Conservation (phyloP, 2,888 invertebrate species). For the Griposia aprilina region DNA sequence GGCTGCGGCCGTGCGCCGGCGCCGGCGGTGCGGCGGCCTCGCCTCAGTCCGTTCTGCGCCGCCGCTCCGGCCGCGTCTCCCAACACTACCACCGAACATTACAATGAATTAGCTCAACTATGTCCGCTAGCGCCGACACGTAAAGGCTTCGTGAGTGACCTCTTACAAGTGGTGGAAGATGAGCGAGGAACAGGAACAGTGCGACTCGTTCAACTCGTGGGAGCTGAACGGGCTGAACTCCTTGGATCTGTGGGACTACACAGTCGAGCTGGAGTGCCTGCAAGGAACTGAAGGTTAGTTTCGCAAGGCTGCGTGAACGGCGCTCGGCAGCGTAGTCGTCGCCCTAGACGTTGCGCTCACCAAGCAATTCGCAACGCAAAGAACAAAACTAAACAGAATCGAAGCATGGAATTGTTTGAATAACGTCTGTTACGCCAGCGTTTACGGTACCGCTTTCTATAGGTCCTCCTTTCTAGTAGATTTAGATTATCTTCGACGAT, state of each 20-base stretch:
- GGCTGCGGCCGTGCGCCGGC: slow-evolving; percentile 68
- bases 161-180: slow-evolving; percentile 78
- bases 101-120: slow-evolving; percentile 75
- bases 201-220: slow-evolving; percentile 88
- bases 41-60: slow-evolving; percentile 68
- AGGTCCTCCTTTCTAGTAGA: slow-evolving; percentile 57
- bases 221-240: slow-evolving; percentile 92
- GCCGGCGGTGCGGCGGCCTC: slow-evolving; percentile 79
- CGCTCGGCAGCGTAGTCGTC: slow-evolving; percentile 56
- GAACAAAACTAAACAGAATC: slow-evolving; percentile 73
- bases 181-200: slow-evolving; percentile 87
- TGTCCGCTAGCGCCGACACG: slow-evolving; percentile 76
- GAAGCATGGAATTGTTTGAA: slow-evolving; percentile 78
- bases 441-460: slow-evolving; percentile 70
- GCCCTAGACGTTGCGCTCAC: slow-evolving; percentile 63
- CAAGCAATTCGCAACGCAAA: slow-evolving; percentile 75
- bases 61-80: slow-evolving; percentile 66
- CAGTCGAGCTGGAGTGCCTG: slow-evolving; percentile 95
- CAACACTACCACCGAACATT: slow-evolving; percentile 58
- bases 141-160: slow-evolving; percentile 77
- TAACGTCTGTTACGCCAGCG: slow-evolving; percentile 69
- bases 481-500: slow-evolving; percentile 60
- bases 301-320: slow-evolving; percentile 84
- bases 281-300: slow-evolving; percentile 94
- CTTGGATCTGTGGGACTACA: slow-evolving; percentile 96